A percentile compares a stretch with the other conserved stretches of the same genome.
phyloP scores from a whole-genome alignment of 1,140 invertebrate species.

The Phocides pigmalion region DNA sequence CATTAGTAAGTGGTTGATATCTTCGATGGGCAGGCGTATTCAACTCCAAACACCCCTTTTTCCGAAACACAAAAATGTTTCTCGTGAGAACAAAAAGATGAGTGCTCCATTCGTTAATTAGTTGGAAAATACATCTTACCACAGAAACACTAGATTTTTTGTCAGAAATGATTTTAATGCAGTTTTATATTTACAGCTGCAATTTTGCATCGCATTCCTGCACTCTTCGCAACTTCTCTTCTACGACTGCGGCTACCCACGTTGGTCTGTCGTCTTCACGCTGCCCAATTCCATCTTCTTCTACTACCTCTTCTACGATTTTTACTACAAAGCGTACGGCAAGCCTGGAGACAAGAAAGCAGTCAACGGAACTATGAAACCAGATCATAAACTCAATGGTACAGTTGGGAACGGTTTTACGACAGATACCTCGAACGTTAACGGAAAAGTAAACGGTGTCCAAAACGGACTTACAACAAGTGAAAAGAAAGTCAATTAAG shows the following conservation, averaged over 20 bases:
- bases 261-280: conserved; percentile 88
- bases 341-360: conserved; percentile 55
- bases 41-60: no score
- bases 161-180: neutral
- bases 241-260: conserved; percentile 93
- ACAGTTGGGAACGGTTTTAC: conserved; percentile 32
- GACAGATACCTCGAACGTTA: conserved; percentile 5
- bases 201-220: conserved; percentile 90
- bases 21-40: no score
- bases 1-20: no score
- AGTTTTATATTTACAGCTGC: conserved; percentile 84
- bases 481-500: conserved; percentile 41
- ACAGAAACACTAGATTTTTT: no score
- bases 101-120: no score
- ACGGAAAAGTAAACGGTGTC: conserved; percentile 28
- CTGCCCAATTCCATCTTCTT: conserved; percentile 93
- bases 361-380: conserved; percentile 21
- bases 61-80: no score
- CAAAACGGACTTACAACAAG: conserved; percentile 5
- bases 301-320: conserved; percentile 91
- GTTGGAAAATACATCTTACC: no score
- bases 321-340: conserved; percentile 90
- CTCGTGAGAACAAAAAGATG: no score
- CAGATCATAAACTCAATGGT: conserved; percentile 31
- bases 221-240: conserved; percentile 92